Percentiles rank a stretch among this genome's conserved stretches.
These are phyloP conservation scores for Antrozous pallidus DNA, from an alignment of 2,797 vertebrate species.

Conservation along the genomic window DNA sequence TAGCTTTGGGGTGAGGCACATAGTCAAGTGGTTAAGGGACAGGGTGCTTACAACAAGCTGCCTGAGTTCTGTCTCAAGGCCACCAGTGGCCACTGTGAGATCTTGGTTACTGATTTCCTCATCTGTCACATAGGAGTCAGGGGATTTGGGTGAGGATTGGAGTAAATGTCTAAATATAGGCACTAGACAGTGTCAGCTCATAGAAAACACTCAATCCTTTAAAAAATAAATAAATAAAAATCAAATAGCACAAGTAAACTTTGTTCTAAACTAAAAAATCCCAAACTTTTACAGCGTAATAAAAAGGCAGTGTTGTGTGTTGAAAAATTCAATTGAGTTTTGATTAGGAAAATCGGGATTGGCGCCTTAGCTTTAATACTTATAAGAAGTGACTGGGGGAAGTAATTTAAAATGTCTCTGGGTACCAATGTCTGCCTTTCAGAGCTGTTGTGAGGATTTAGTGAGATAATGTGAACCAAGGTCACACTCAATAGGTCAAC, in stretches of 20 bases:
- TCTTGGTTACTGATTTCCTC: neutral
- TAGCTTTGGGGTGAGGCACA: neutral
- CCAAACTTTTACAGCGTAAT: neutral
- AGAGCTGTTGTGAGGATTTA: neutral
- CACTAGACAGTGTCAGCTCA: too few species aligned
- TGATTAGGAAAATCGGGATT: neutral
- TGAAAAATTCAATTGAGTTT: neutral
- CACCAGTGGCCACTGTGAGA: too few species aligned
- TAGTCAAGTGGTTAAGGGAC: neutral
- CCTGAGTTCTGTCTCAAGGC: neutral
- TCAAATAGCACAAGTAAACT: neutral
- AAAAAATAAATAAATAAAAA: neutral
- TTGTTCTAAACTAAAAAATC: constrained; percentile 6
- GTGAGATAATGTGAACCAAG: neutral
- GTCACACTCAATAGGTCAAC: neutral
- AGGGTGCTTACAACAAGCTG: neutral
- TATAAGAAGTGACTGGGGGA: neutral
- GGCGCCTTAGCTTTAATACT: neutral
- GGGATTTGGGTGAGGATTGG: neutral
- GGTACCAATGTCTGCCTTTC: neutral
- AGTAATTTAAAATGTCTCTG: neutral
- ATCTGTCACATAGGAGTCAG: neutral
- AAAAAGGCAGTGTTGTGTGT: neutral
- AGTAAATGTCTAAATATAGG: neutral
- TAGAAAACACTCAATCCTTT: neutral